phyloP scores from a whole-genome alignment of 1,140 invertebrate species.

The Heliconius hewitsoni region DNA sequence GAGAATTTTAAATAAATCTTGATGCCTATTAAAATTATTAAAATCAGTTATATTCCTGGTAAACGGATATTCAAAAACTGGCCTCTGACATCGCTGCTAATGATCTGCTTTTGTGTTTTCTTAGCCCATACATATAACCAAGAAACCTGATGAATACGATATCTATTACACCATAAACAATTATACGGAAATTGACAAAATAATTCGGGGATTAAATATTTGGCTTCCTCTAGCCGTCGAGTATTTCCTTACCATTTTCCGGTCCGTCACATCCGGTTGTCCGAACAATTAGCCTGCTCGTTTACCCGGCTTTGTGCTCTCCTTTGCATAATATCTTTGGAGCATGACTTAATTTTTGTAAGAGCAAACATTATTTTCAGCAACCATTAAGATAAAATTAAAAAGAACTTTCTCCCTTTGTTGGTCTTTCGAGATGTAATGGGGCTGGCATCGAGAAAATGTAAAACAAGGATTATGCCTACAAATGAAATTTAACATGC shows the following conservation, averaged over 20 bases:
- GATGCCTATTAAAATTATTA: neutral
- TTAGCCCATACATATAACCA: neutral
- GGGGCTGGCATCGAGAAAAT: neutral
- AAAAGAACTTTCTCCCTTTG: constrained; percentile 42
- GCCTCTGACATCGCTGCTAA: neutral
- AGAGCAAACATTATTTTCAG: constrained; percentile 49
- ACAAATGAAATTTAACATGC: neutral
- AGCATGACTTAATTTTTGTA: constrained; percentile 54
- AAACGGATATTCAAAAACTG: neutral
- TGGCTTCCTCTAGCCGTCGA: constrained; percentile 44
- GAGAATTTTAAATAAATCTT: neutral
- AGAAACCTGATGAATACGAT: neutral
- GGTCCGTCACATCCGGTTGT: constrained; percentile 55
- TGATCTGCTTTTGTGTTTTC: neutral
- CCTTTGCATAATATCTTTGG: constrained; percentile 51
- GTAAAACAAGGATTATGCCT: neutral
- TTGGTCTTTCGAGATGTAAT: constrained; percentile 42
- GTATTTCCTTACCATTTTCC: constrained; percentile 61
- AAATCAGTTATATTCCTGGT: neutral
- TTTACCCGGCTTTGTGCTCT: constrained; percentile 40
- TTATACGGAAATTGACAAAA: constrained; percentile 31
- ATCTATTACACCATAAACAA: constrained; percentile 17
- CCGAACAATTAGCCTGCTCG: constrained; percentile 56
- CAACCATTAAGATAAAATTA: constrained; percentile 46
- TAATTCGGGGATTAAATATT: constrained; percentile 35